Evolutionary conservation across 2,888 invertebrate genomes (phyloP).

Genomic region (Plemyria rubiginata): DNA sequence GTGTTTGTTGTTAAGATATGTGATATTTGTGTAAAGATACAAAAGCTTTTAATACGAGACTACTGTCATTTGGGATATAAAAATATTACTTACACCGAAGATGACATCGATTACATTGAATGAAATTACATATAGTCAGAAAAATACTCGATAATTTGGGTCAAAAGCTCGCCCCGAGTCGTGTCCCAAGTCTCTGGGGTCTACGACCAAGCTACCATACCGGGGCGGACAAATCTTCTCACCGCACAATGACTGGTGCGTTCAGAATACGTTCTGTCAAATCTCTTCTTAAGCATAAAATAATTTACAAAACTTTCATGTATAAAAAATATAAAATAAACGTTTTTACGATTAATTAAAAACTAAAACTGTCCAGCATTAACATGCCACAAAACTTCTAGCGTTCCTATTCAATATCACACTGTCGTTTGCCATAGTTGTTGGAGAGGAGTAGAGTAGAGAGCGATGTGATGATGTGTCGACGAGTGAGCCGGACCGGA

Average conservation of each 20-base stretch:
- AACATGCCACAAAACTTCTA: conserved; percentile 72
- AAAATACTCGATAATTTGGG: conserved; percentile 59
- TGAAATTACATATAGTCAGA: conserved; percentile 60
- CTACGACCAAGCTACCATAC: conserved; percentile 29
- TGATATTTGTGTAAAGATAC: conserved; percentile 78
- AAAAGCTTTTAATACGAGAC: conserved; percentile 62
- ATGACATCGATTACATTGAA: conserved; percentile 58
- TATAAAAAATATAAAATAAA: conserved; percentile 81
- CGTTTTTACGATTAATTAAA: conserved; percentile 64
- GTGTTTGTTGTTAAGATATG: conserved; percentile 79
- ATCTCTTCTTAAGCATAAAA: conserved; percentile 72
- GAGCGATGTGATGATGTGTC: conserved; percentile 40
- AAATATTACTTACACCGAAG: conserved; percentile 72
- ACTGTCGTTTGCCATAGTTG: conserved; percentile 65
- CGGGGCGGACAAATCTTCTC: conserved; percentile 42
- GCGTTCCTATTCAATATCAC: conserved; percentile 78
- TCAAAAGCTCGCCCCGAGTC: conserved; percentile 57
- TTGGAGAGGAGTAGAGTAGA: conserved; percentile 40
- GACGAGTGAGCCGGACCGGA: conserved; percentile 40
- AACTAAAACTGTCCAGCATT: conserved; percentile 66
- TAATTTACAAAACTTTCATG: conserved; percentile 78
- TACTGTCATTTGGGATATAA: conserved; percentile 72
- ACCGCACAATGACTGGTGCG: conserved; percentile 64
- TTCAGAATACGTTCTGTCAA: conserved; percentile 58
- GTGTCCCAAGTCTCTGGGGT: neutral